phyloP scores from a whole-genome alignment of 1,140 invertebrate species.

The Drosophila lini region DNA sequence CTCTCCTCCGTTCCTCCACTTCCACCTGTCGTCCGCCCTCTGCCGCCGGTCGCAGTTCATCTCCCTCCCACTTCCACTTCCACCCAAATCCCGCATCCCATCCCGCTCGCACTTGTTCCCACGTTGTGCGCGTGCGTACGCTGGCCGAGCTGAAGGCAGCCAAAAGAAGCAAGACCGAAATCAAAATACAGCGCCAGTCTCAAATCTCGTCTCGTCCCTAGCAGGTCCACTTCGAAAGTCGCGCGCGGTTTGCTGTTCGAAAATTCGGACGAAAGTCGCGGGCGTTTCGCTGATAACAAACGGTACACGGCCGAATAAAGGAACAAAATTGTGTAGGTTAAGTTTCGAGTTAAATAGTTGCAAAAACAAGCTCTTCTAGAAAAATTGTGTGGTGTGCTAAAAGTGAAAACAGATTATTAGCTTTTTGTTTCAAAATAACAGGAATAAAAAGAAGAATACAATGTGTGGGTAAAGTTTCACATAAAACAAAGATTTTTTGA shows the following conservation, averaged over 20 bases:
- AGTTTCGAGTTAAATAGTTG: constrained; percentile 1
- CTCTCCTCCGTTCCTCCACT: constrained; percentile 1
- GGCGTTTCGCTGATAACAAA: constrained; percentile 24
- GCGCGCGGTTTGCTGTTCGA: constrained; percentile 20
- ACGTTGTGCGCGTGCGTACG: constrained; percentile 49
- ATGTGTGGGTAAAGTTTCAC: constrained; percentile 23
- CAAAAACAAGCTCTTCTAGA: background rate
- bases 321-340: constrained; percentile 11
- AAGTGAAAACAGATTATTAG: constrained; percentile 54
- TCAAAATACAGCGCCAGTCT: constrained; percentile 60
- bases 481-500: background rate
- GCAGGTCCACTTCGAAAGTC: constrained; percentile 63
- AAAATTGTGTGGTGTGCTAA: constrained; percentile 3
- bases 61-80: constrained; percentile 1
- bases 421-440: background rate
- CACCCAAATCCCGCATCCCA: background rate
- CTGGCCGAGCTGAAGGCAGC: constrained; percentile 24
- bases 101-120: constrained; percentile 31
- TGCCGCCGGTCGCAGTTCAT: constrained; percentile 8
- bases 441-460: constrained; percentile 14
- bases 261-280: constrained; percentile 38
- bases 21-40: constrained; percentile 5
- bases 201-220: constrained; percentile 61
- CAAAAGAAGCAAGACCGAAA: constrained; percentile 23
- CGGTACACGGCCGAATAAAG: background rate